phyloP scores from a whole-genome alignment of 2,797 vertebrate species.

The Eleutherodactylus coqui region DNA sequence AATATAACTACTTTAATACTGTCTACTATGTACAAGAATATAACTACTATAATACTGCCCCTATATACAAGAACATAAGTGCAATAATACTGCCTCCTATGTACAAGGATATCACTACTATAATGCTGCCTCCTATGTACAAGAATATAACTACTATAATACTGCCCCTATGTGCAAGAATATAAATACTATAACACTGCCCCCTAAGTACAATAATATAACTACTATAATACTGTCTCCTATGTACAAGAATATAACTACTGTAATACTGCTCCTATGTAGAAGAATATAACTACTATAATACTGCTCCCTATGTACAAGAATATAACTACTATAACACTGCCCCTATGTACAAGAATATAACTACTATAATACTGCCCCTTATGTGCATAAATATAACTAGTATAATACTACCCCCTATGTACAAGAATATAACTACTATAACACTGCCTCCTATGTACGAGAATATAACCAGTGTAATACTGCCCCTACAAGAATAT shows the following conservation, averaged over 20 bases:
- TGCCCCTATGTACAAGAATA: neutral
- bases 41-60: neutral
- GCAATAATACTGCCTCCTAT: neutral
- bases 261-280: no score
- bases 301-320: no score
- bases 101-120: neutral
- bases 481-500: neutral
- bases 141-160: conserved; percentile 1
- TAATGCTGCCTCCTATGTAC: neutral
- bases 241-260: no score
- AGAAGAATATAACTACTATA: no score
- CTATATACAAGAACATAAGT: neutral
- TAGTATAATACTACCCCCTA: no score
- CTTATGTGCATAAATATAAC: no score
- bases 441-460: no score
- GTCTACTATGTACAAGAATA: no score
- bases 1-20: no score
- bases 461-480: neutral
- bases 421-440: no score
- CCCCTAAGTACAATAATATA: neutral
- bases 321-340: no score
- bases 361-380: neutral
- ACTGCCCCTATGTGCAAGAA: neutral
- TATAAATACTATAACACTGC: neutral
- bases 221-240: neutral